These are phyloP conservation scores for Trichonephila inaurata DNA, from an alignment of 1,140 invertebrate genomes.

Conservation along the genomic window DNA sequence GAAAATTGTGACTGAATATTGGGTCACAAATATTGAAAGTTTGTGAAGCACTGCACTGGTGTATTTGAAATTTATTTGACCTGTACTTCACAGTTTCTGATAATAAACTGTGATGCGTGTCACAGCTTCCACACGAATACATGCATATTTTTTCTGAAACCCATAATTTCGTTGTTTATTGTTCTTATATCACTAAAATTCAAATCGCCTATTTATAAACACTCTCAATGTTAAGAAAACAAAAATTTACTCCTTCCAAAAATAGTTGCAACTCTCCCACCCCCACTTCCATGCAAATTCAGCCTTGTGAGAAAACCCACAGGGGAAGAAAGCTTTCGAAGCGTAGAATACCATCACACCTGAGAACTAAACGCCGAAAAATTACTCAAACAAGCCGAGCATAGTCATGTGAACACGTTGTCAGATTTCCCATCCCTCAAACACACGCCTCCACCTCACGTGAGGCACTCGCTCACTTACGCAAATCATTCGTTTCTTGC, in stretches of 20 bases:
- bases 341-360: neutral
- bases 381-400: slow-evolving; percentile 26
- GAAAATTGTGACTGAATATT: too few relatives aligned
- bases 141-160: too few relatives aligned
- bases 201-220: too few relatives aligned
- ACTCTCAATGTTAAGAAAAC: neutral
- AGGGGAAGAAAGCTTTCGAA: neutral
- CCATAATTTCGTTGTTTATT: too few relatives aligned
- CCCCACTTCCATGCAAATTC: neutral
- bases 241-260: neutral
- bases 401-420: neutral
- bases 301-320: neutral
- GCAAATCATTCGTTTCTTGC: neutral
- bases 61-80: too few relatives aligned
- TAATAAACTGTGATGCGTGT: too few relatives aligned
- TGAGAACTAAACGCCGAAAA: neutral
- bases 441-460: neutral
- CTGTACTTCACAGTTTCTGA: too few relatives aligned
- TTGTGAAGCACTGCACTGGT: too few relatives aligned
- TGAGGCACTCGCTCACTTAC: neutral
- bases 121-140: too few relatives aligned
- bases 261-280: neutral
- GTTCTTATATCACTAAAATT: too few relatives aligned
- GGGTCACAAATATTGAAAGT: too few relatives aligned
- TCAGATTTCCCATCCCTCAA: slow-evolving; percentile 21